Evolutionary conservation across 2,113 vertebrate genomes (phyloP), one percentile per base, ranked within the genome.

Genomic region (Thalassoma bifasciatum): DNA sequence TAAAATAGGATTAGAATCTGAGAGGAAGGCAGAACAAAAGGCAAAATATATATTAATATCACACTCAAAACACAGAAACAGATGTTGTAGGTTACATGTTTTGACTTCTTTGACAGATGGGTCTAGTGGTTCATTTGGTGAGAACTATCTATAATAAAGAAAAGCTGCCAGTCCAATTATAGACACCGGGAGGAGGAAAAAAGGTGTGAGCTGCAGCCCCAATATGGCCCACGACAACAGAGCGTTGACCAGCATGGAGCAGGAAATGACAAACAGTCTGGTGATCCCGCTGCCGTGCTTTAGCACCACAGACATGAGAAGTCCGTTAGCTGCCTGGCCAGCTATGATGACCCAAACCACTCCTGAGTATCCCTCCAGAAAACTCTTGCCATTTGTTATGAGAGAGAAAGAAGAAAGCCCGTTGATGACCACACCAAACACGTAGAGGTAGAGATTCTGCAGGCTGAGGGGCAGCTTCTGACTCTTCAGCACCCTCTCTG

Each of bases 211-310:
- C 90, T 96, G 95, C 60, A 99, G 88, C 67, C 88, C 91, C 72
- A 98, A 92, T 19, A 96, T 66, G 11, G 79, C 52, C 60, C 96
- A 93, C 0, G 97, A 98, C 23, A 98, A 83, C 26, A 95, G 26
- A 0, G 95, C 95, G 0, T 98, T 99, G 24, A 97, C 95, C 76
- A 98, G 89, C 88, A 99, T 94, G 8, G 97, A 97, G 78, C 94
- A 97, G 87, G 98, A 98, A 84, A 99, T 98, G 46, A 99, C 72
- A 4, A 99, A 99, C 42, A 99, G 96, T 26, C 97, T 93, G 2
- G 96, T 97, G 92, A 99, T 97, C 72, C 96, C 97, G 56, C 93
- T 97, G 91, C 97, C 96, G 4, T 98, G 96, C 87, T 99, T 99
- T 91, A 99, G 96, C 78, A 99, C 93, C 23, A 96, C 92, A 0